Evolutionary conservation across 2,113 vertebrate genomes (phyloP).

Genomic region (Neodontobutis hainanensis): DNA sequence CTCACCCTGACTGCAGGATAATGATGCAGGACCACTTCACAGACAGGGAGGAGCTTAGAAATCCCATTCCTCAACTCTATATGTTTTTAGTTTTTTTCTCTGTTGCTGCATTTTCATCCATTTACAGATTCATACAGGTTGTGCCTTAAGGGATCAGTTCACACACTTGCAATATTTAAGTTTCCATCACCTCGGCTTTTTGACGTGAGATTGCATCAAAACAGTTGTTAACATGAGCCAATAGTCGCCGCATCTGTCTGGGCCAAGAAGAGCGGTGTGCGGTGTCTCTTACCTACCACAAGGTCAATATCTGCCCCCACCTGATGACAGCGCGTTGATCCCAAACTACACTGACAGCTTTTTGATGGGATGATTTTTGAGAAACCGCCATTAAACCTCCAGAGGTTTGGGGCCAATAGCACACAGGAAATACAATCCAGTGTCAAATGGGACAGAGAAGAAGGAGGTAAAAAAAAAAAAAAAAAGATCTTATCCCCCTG

Average conservation of each 20-base stretch:
- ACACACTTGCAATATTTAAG: not conserved
- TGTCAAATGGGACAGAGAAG: constrained; percentile 57
- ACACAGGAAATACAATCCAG: constrained; percentile 63
- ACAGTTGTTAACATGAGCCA: constrained; percentile 32
- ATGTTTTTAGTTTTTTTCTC: no score
- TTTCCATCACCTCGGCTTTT: not conserved
- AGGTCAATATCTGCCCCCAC: constrained; percentile 66
- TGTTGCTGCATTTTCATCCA: no score
- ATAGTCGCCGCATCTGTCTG: constrained; percentile 38
- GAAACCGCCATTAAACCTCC: constrained; percentile 49
- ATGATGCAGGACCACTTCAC: no score
- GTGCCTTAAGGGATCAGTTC: no score
- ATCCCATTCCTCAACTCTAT: no score
- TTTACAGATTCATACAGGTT: no score
- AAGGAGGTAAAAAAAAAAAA: constrained; percentile 21
- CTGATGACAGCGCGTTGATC: constrained; percentile 58
- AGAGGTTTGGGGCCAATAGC: constrained; percentile 47
- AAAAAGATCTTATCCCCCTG: constrained; percentile 21
- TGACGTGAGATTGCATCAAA: constrained; percentile 25
- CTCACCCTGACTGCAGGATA: no score
- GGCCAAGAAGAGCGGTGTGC: constrained; percentile 43
- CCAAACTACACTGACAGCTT: constrained; percentile 64
- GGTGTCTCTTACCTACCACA: constrained; percentile 58
- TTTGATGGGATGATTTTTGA: constrained; percentile 70
- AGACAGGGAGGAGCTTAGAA: no score